Evolutionary conservation across 2,797 vertebrate genomes (phyloP).

Genomic region (Neoniphon sammara): DNA sequence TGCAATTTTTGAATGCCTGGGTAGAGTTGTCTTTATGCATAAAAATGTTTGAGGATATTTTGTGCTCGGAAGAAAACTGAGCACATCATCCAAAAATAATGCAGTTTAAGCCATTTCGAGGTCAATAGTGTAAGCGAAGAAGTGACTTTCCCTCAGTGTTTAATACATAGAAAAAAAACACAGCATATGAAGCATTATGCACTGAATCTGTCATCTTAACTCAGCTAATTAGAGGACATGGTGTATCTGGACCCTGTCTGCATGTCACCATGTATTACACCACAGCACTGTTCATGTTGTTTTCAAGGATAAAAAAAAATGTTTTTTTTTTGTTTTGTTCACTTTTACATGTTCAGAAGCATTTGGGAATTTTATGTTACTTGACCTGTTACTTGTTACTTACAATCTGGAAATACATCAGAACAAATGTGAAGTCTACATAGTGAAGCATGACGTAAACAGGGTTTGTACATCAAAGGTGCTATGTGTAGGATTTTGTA

Average conservation of each 20-base stretch:
- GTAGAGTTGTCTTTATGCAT: constrained; percentile 51
- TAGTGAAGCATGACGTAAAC: constrained; percentile 50
- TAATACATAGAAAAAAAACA: constrained; percentile 45
- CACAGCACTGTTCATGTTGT: constrained; percentile 61
- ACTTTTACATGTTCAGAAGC: constrained; percentile 54
- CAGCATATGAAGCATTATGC: constrained; percentile 63
- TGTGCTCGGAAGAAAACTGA: constrained; percentile 52
- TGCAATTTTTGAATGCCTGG: constrained; percentile 32
- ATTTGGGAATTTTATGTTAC: constrained; percentile 50
- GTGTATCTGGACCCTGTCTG: constrained; percentile 63
- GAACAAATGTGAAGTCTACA: constrained; percentile 39
- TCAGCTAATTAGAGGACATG: constrained; percentile 67
- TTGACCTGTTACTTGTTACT: constrained; percentile 43
- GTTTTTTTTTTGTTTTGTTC: constrained; percentile 46
- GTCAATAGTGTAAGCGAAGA: constrained; percentile 62
- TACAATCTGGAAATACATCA: constrained; percentile 32
- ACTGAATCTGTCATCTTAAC: constrained; percentile 67
- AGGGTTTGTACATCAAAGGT: constrained; percentile 37
- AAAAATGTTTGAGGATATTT: constrained; percentile 22
- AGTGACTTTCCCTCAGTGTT: constrained; percentile 56
- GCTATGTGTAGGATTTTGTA: constrained; percentile 3
- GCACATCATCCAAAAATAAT: constrained; percentile 61
- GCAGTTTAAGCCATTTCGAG: constrained; percentile 53
- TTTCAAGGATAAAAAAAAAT: constrained; percentile 52
- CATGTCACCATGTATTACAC: constrained; percentile 64